Evolutionary conservation across 2,797 vertebrate species (phyloP), one percentile per base, ranked within the genome.

Genomic region (Remorina albescens): DNA sequence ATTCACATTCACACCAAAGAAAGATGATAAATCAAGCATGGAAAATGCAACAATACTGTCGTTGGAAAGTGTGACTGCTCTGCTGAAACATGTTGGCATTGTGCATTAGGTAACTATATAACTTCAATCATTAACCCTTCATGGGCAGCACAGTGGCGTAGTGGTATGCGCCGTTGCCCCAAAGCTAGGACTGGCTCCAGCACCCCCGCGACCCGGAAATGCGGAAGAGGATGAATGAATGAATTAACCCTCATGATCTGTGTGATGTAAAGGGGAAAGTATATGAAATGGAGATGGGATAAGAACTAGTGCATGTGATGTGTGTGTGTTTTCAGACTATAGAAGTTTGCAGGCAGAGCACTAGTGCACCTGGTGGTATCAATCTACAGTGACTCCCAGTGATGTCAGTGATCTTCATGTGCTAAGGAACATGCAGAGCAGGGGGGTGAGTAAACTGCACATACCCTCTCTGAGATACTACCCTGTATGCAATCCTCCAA

Each of bases 291-390:
- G 26, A 49, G 44, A 81, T 9, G 18, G 18, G 34, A 8, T 13
- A 10, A 21, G 18, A 65, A 21, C 37, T 28, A 16, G 67, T 76
- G 63, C 58, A 74, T 72, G 68, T 66, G 60, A 66, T 51, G 53
- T 7, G 2, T 47, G 61, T 67, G 50, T 46, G 58, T 44, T 74
- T 15, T 63, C 19, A 5, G 18, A 44, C 44, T 36, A 21, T 12
- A 32, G 42, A 49, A 5, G 60, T 75, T 60, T 62, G 64, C 57
- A 50, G 25, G 46, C 25, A 32, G 32, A 9, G 30, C 53, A 36
- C 37, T 7, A 18, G 8, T 42, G 56, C 82, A 88, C 68, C 82
- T 89, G 84, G 51, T 80, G 1, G 59, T 64, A 74, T 86, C 89
- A 39, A 15, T 87, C 74, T 82, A 34, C 8, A 6, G 47, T 5